A percentile compares a stretch with the other conserved stretches of the same genome.
Evolutionary conservation across 1,140 invertebrate species (phyloP).

Genomic region (Aphelenchoides avenae): DNA sequence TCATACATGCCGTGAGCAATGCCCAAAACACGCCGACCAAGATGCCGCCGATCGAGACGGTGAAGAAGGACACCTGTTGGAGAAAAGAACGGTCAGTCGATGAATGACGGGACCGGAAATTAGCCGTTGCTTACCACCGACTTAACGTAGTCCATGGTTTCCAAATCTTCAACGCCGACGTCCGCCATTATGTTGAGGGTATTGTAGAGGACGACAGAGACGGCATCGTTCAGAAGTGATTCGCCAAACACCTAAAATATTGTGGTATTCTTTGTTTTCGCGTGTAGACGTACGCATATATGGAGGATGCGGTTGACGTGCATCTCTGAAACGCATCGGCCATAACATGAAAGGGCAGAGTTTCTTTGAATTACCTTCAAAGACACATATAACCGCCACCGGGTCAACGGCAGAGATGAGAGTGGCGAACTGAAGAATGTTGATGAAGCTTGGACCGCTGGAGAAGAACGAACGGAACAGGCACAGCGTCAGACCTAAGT

Average conservation of each 20-base stretch:
- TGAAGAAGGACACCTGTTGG: conserved; percentile 86
- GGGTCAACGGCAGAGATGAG: conserved; percentile 97
- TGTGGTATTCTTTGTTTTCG: background rate
- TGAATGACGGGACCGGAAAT: too few species aligned
- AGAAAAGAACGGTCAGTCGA: conserved; percentile 73
- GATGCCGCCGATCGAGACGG: conserved; percentile 86
- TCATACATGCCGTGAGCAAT: conserved; percentile 69
- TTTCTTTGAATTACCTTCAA: too few species aligned
- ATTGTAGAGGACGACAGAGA: conserved; percentile 35
- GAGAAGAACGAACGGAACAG: conserved; percentile 23
- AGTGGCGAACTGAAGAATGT: conserved; percentile 82
- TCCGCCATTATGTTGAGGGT: conserved; percentile 32
- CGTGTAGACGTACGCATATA: conserved; percentile 84
- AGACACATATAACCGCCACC: conserved; percentile 59
- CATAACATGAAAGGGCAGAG: too few species aligned
- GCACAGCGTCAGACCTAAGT: conserved; percentile 25
- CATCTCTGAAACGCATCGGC: too few species aligned
- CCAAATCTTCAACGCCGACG: conserved; percentile 19
- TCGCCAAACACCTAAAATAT: conserved; percentile 67
- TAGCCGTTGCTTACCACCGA: conserved; percentile 10
- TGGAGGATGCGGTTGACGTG: conserved; percentile 77
- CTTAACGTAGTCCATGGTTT: conserved; percentile 25
- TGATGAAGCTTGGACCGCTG: conserved; percentile 22
- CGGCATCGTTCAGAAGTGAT: conserved; percentile 35
- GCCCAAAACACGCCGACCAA: conserved; percentile 91